Evolutionary conservation across 2,113 vertebrate genomes (phyloP), one percentile per base, ranked within the genome.

Genomic region (Lepus americanus): DNA sequence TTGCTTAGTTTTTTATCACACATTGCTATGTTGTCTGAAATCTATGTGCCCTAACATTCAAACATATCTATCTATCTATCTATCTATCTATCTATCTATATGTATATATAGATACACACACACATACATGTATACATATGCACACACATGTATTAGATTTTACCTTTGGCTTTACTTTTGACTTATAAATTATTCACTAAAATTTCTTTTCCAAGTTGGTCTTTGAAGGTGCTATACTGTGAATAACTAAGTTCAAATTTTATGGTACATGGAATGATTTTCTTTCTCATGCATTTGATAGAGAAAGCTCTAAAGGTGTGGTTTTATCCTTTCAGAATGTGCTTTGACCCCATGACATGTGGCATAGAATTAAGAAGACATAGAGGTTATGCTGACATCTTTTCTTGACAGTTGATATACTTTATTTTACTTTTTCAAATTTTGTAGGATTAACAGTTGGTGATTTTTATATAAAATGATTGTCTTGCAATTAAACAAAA

Each of bases 101-200:
- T 33, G 92, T 95, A 73, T 82, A 80, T 95, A 74, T 85, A 49
- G n/a, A 61, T 59, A 25, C 63, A 27, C 11, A 31, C 69, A n/a
- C 76, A 23, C 49, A 7, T 59, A 69, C 16, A 33, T 33, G 63
- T 64, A 49, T 87, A 94, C 90, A 39, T 85, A 69, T 92, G 12
- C 61, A 63, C 23, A 53, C 55, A 44, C 29, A 55, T 31, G 51
- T 74, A 95, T 95, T 51, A 0, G 81, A 87, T 90, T 96, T 64
- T 86, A 96, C 82, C 64, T 86, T 93, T 94, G 90, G 19, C 87
- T 98, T 98, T 98, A 90, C 87, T 97, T 97, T 96, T 96, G 81
- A 72, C 95, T 98, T 94, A 95, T 98, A 98, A 97, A 97, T 96
- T 93, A 97, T 96, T 96, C 93, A 97, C 81, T 31, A 86, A 86